Base-by-base conservation (phyloP, 2,888 invertebrate species). In the Digitonthophagus gazella region DNA sequence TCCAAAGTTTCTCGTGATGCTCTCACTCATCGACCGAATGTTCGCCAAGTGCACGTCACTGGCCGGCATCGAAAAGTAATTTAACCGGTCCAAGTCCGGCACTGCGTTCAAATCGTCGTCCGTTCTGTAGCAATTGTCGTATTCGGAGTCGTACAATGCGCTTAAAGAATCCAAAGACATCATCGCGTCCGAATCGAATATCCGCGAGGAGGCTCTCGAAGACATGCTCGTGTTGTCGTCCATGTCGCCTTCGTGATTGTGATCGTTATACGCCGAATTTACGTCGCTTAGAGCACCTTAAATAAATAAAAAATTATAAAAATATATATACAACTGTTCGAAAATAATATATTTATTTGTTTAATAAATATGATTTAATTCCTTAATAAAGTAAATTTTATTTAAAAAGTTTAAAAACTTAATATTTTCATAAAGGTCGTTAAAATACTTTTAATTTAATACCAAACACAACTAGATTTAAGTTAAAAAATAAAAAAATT, bases 211-310 rank as follows among this genome's bases (percentile, higher is more conserved):
- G 44, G 94, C 93, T 71, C 94, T 86, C 4, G 93, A 93, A 2
- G 93, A 94, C 73, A 94, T 90, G 74, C 90, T 90, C 73, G 93
- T 93, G 79, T 94, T 88, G 79, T 88, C 88, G 78, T 87, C 86
- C 78, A 88, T 86, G 73, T 86, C 86, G 64, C 84, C 84, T 66
- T 85, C 84, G 68, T 83, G 83, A 74, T 82, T 82, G 75, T 82
- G 83, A 71, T 88, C 88, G 81, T 91, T 90, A 82, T 91, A 92
- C 76, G 92, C 90, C 5, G 93, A 93, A 84, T 94, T 94, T 65
- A 94, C 92, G 83, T 94, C 94, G 77, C 93, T 93, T 70, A 94
- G 85, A 19, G 93, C 94, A 69, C 93, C 87, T 87, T 74, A 1
- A 78, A 76, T 65, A 58, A 58, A 18, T 1, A 57, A 1, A 57